phyloP scores from a whole-genome alignment of 1,140 invertebrate species.

The Bombus huntii region DNA sequence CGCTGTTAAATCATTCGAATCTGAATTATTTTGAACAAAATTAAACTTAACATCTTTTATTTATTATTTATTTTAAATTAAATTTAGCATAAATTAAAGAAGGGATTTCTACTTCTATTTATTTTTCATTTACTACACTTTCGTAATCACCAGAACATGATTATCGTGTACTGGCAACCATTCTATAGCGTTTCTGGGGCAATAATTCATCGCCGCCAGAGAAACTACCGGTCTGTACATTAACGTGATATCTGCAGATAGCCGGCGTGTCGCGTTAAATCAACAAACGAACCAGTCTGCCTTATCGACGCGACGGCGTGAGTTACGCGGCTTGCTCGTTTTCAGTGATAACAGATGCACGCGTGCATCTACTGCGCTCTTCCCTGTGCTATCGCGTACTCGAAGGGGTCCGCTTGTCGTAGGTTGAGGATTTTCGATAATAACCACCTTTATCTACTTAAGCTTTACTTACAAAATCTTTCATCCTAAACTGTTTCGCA shows the following conservation, averaged over 20 bases:
- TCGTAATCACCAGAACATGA: background rate
- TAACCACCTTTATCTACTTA: background rate
- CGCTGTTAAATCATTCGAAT: too few relatives aligned
- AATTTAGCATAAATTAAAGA: background rate
- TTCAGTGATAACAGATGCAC: constrained; percentile 31
- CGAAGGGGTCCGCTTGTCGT: constrained; percentile 19
- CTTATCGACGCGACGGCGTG: constrained; percentile 51
- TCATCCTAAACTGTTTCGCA: too few relatives aligned
- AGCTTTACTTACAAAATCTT: background rate
- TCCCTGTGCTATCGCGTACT: background rate
- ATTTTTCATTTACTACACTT: background rate
- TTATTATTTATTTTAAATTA: background rate
- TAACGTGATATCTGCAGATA: constrained; percentile 46
- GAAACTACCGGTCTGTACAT: constrained; percentile 36
- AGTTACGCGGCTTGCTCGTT: constrained; percentile 18
- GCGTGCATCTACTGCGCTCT: constrained; percentile 1
- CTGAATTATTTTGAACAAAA: too few relatives aligned
- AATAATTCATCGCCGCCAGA: constrained; percentile 28
- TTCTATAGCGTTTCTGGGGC: background rate
- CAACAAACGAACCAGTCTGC: constrained; percentile 46
- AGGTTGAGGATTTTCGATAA: constrained; percentile 43
- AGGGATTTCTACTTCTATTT: background rate
- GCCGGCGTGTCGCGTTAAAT: constrained; percentile 31
- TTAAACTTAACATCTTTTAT: too few relatives aligned
- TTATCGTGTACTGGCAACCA: background rate